Conservation (phyloP, 2,888 invertebrate species). For the Clivina fossor region DNA sequence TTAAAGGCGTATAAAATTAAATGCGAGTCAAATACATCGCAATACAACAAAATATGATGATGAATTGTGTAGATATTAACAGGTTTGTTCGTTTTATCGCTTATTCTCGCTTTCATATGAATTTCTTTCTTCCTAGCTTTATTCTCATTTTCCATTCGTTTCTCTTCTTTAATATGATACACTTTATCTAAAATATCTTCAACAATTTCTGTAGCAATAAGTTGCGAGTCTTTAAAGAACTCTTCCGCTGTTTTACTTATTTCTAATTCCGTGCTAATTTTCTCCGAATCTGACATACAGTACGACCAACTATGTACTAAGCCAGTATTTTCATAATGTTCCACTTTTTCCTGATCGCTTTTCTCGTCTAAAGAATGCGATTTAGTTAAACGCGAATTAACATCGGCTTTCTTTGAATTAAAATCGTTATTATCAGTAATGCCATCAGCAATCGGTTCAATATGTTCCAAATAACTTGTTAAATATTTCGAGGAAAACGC, state of each 20-base stretch:
- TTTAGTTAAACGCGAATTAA: slow-evolving; percentile 44
- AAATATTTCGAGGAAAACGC: slow-evolving; percentile 27
- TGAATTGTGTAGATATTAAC: slow-evolving; percentile 71
- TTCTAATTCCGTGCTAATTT: slow-evolving; percentile 55
- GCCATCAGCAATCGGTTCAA: slow-evolving; percentile 51
- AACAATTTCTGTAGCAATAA: slow-evolving; percentile 59
- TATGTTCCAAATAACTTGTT: slow-evolving; percentile 45
- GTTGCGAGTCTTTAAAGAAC: slow-evolving; percentile 59
- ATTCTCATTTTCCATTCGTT: slow-evolving; percentile 37
- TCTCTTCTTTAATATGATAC: slow-evolving; percentile 45
- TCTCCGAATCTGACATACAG: slow-evolving; percentile 54
- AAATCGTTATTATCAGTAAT: slow-evolving; percentile 42
- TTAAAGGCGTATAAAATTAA: slow-evolving; percentile 73
- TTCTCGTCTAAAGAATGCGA: slow-evolving; percentile 53
- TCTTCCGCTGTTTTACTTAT: slow-evolving; percentile 68
- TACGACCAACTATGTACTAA: slow-evolving; percentile 62
- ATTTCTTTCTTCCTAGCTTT: slow-evolving; percentile 38
- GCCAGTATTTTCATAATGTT: slow-evolving; percentile 52
- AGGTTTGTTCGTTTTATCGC: slow-evolving; percentile 42
- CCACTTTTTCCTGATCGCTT: slow-evolving; percentile 46
- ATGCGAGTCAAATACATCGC: slow-evolving; percentile 75
- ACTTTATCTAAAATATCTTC: slow-evolving; percentile 62
- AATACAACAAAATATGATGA: slow-evolving; percentile 80
- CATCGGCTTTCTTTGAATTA: slow-evolving; percentile 13
- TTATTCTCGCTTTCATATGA: slow-evolving; percentile 40